Percentiles rank a stretch among this genome's conserved stretches.
Conservation (phyloP, 2,888 invertebrate genomes). For the Mesorhabditis spiculigera region DNA sequence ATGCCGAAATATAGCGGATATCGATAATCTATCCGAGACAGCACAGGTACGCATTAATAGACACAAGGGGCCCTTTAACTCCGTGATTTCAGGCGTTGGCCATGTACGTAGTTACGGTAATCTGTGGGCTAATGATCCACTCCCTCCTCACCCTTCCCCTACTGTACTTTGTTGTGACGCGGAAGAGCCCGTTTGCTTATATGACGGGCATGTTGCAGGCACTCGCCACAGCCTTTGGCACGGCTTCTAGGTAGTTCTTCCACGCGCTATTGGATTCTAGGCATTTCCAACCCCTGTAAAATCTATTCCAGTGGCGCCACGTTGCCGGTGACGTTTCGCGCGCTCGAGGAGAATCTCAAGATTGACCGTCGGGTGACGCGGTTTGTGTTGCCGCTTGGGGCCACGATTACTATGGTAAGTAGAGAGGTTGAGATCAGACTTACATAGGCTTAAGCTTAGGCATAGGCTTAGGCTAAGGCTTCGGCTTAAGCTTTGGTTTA, state of each 20-base stretch:
- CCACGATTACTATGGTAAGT: constrained; percentile 76
- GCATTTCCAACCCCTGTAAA: neutral
- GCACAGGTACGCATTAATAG: constrained; percentile 62
- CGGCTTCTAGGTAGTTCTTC: constrained; percentile 73
- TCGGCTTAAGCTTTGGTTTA: no score
- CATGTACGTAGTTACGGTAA: constrained; percentile 85
- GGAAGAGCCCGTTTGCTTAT: constrained; percentile 61
- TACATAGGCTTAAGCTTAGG: neutral
- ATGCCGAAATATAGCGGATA: constrained; percentile 69
- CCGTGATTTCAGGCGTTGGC: constrained; percentile 70
- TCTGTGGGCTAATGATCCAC: constrained; percentile 83
- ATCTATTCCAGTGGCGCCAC: constrained; percentile 69
- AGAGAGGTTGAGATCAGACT: no score
- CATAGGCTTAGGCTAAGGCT: neutral
- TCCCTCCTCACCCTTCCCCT: constrained; percentile 84
- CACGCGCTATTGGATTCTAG: neutral
- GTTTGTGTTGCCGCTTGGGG: constrained; percentile 94
- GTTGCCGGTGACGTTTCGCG: constrained; percentile 88
- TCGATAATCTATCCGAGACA: constrained; percentile 67
- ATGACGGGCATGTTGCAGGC: constrained; percentile 75
- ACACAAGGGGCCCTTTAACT: no score
- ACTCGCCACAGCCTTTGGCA: constrained; percentile 89
- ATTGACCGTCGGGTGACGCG: constrained; percentile 78
- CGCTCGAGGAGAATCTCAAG: constrained; percentile 80
- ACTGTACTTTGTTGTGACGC: constrained; percentile 75